Evolutionary conservation across 2,888 invertebrate genomes (phyloP).

Genomic region (Villa cingulata): DNA sequence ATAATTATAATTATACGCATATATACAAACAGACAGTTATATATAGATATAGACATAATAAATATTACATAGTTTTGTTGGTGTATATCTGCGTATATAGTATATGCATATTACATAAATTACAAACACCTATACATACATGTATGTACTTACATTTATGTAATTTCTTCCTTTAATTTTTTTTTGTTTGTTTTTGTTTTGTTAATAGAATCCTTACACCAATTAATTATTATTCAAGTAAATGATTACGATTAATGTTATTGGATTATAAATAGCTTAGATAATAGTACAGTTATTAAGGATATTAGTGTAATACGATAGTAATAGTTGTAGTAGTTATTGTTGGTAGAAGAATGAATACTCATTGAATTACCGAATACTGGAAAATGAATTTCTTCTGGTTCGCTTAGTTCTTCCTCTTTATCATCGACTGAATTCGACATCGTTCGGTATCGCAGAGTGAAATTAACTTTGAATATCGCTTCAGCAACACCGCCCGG

Average conservation of each 20-base stretch:
- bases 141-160: no score
- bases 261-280: slow-evolving; percentile 1
- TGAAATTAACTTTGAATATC: slow-evolving; percentile 34
- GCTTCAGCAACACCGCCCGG: slow-evolving; percentile 36
- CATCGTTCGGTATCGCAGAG: slow-evolving; percentile 33
- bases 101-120: no score
- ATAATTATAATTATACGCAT: no score
- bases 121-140: no score
- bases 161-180: no score
- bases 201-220: no score
- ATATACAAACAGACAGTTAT: no score
- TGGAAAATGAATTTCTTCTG: slow-evolving; percentile 36
- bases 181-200: no score
- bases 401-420: slow-evolving; percentile 35
- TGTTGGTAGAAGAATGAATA: not conserved
- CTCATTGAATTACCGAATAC: slow-evolving; percentile 25
- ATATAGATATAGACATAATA: no score
- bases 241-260: slow-evolving; percentile 4
- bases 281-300: not conserved
- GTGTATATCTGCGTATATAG: no score
- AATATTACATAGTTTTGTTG: no score
- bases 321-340: not conserved
- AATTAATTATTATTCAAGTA: no score
- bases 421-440: slow-evolving; percentile 30
- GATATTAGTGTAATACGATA: not conserved